Conservation (phyloP, 2,797 vertebrate genomes). For the Spinibarbus caldwelli region DNA sequence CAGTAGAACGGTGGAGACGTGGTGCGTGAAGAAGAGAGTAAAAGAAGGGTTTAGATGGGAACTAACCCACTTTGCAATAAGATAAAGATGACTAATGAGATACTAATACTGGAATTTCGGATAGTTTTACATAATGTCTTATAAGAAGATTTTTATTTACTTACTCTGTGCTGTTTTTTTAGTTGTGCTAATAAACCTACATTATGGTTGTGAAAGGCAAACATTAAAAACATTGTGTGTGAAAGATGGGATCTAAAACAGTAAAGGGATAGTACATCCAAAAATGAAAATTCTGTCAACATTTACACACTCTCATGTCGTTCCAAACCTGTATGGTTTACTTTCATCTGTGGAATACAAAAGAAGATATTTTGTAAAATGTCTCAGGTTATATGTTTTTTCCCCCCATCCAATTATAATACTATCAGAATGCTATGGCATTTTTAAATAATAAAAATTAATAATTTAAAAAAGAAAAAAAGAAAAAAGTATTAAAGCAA, state of each 20-base stretch:
- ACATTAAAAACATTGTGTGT: not conserved
- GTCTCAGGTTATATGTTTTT: not conserved
- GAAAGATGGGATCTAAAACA: not conserved
- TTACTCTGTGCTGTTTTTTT: too few relatives aligned
- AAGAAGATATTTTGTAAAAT: not conserved
- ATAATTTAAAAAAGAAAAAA: not conserved
- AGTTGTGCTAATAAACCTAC: not conserved
- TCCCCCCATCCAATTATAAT: too few relatives aligned
- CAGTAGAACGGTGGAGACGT: slow-evolving; percentile 29
- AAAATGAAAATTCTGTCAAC: not conserved
- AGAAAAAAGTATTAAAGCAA: not conserved
- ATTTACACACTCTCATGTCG: not conserved
- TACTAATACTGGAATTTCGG: slow-evolving; percentile 4
- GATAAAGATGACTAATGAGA: slow-evolving; percentile 35
- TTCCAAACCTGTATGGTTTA: not conserved
- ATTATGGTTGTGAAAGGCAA: not conserved
- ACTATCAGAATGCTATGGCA: too few relatives aligned
- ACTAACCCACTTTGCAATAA: slow-evolving; percentile 16
- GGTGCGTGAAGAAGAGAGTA: slow-evolving; percentile 39
- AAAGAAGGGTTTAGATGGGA: slow-evolving; percentile 30
- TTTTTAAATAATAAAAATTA: not conserved
- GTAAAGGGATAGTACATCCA: not conserved
- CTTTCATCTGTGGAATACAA: not conserved
- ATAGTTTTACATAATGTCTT: slow-evolving; percentile 4
- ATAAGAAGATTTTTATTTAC: not conserved